Evolutionary conservation across 1,140 invertebrate species (phyloP).

Genomic region (Lepeophtheirus salmonis): DNA sequence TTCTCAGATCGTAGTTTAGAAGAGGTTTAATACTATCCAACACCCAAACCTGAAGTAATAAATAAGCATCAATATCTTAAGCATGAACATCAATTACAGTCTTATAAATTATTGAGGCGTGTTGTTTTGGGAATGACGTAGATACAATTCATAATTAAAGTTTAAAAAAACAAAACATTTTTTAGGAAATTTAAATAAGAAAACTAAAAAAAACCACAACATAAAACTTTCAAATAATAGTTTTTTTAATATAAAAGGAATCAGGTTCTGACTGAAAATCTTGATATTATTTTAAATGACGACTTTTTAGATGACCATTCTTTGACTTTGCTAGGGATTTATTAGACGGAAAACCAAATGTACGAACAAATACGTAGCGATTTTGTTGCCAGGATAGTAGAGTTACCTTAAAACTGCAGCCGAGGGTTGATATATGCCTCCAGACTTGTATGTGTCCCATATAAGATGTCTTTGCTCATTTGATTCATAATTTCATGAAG

Average conservation of each 20-base stretch:
- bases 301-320: slow-evolving; percentile 32
- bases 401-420: slow-evolving; percentile 58
- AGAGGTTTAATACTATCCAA: too few relatives aligned
- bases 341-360: slow-evolving; percentile 29
- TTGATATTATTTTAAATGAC: slow-evolving; percentile 39
- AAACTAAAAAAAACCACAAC: too few relatives aligned
- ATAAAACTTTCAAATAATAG: too few relatives aligned
- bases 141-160: too few relatives aligned
- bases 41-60: too few relatives aligned
- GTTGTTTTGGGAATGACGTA: too few relatives aligned
- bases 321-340: slow-evolving; percentile 30
- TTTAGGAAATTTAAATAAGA: too few relatives aligned
- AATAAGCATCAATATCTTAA: too few relatives aligned
- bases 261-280: slow-evolving; percentile 30
- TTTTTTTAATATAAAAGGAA: slow-evolving; percentile 14
- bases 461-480: slow-evolving; percentile 45
- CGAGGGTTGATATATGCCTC: slow-evolving; percentile 64
- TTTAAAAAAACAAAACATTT: too few relatives aligned
- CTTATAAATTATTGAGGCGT: too few relatives aligned
- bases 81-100: too few relatives aligned
- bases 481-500: slow-evolving; percentile 86
- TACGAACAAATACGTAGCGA: slow-evolving; percentile 58
- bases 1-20: too few relatives aligned
- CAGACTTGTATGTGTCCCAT: slow-evolving; percentile 71
- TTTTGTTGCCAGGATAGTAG: slow-evolving; percentile 39